These are phyloP conservation scores for Procambarus virginalis DNA, from an alignment of 1,140 invertebrate genomes.

Conservation along the genomic window DNA sequence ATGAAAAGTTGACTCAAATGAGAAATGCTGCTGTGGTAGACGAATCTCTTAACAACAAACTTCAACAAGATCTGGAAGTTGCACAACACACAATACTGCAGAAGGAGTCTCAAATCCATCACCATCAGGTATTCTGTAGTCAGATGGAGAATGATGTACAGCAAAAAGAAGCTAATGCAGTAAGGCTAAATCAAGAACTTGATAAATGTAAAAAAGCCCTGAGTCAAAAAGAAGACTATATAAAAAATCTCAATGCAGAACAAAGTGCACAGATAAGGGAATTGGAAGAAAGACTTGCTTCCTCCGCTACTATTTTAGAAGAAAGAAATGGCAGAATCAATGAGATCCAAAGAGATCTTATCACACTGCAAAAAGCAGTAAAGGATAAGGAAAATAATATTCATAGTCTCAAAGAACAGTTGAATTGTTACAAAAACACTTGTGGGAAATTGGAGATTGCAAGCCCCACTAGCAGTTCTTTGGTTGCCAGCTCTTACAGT, in stretches of 20 bases:
- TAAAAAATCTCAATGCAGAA: neutral
- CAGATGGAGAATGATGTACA: neutral
- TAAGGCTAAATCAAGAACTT: neutral
- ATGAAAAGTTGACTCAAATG: neutral
- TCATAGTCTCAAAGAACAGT: neutral
- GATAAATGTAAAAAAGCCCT: neutral
- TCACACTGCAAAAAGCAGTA: neutral
- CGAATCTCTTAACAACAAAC: neutral
- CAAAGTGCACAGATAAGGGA: neutral
- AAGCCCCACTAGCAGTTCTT: neutral
- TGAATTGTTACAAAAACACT: neutral
- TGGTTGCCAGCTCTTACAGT: neutral
- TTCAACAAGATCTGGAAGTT: neutral
- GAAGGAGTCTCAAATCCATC: neutral
- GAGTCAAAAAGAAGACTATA: neutral
- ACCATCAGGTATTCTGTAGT: neutral
- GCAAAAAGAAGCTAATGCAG: neutral
- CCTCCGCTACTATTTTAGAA: neutral
- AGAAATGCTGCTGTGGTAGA: neutral
- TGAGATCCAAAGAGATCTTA: neutral
- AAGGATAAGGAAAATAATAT: neutral
- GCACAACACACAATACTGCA: neutral
- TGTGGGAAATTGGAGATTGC: neutral
- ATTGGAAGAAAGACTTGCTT: constrained; percentile 2
- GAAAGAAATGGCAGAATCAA: neutral